Evolutionary conservation across 2,113 vertebrate genomes (phyloP), one percentile per base, ranked within the genome.

Genomic region (Shinisaurus crocodilurus): DNA sequence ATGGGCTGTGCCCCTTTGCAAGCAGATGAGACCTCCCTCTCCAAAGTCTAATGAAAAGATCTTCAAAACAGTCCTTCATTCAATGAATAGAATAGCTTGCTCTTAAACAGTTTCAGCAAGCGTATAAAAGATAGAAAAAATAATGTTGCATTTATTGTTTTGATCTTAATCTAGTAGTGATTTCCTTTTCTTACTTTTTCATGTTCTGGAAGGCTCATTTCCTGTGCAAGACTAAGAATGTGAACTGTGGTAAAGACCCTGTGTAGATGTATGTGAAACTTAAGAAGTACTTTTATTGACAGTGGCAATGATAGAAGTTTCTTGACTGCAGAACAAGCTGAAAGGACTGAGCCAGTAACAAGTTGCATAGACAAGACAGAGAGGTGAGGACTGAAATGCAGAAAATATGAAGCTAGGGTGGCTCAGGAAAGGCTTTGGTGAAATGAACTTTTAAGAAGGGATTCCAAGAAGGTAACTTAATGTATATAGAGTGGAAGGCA

Each of bases 11-110:
- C 92, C 45, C 34, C 15, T 80, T 50, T 79, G 63, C 63, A 67
- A 45, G 9, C n/a, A 54, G 89, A 90, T 89, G 93, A 88, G 82
- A 86, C 90, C 92, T 94, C 81, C 88, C 50, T 7, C 45, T 54
- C 27, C 43, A 27, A 69, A 40, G 20, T 82, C 50, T 88, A 34
- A 67, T 75, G 25, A 77, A 63, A 34, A 34, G 25, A 87, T 87
- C 63, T 77, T 77, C 20, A 63, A 77, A 87, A 77, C 23, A 25
- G 40, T 60, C 50, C 72, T 76, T 60, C 13, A 60, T 54, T n/a
- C 34, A 54, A 50, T 27, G 60, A 69, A 72, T 48, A 32, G 67
- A 83, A 75, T 65, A 25, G 37, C n/a, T 87, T 87, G 67, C n/a
- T 67, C 67, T 85, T n/a, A 87, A 87, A 76, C 43, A 77, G 43